phyloP scores from a whole-genome alignment of 1,140 invertebrate genomes.

The Drosophila biarmipes region DNA sequence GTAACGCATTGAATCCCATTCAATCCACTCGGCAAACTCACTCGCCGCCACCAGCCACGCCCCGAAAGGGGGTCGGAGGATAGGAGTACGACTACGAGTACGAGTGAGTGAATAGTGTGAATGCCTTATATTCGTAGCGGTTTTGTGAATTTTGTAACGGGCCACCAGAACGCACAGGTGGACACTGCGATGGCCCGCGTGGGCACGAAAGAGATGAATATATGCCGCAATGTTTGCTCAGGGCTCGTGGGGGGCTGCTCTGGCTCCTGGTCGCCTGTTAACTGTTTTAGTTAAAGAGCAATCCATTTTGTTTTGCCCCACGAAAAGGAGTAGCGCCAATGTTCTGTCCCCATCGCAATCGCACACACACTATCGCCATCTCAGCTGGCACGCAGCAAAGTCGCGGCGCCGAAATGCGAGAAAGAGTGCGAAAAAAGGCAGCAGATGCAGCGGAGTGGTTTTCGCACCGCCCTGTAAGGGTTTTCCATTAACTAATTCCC shows the following conservation, averaged over 20 bases:
- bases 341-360: slow-evolving; percentile 41
- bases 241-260: slow-evolving; percentile 11
- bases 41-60: slow-evolving; percentile 20
- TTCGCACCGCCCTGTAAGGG: not conserved
- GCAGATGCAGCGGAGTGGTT: slow-evolving; percentile 11
- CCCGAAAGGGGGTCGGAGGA: slow-evolving; percentile 18
- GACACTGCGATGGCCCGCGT: not conserved
- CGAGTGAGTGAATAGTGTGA: slow-evolving; percentile 74
- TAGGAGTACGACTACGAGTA: slow-evolving; percentile 35
- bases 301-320: slow-evolving; percentile 84
- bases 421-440: slow-evolving; percentile 32
- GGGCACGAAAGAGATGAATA: slow-evolving; percentile 52
- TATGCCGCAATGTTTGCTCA: slow-evolving; percentile 58
- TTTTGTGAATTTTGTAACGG: slow-evolving; percentile 80
- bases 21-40: slow-evolving; percentile 49
- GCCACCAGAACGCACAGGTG: not conserved
- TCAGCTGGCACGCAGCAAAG: slow-evolving; percentile 31
- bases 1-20: slow-evolving; percentile 34
- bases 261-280: slow-evolving; percentile 66
- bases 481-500: not conserved
- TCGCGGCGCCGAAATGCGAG: slow-evolving; percentile 15
- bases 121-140: slow-evolving; percentile 83
- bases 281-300: slow-evolving; percentile 84
- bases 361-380: slow-evolving; percentile 19
- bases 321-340: slow-evolving; percentile 74